phyloP scores from a whole-genome alignment of 2,797 vertebrate genomes.

The Pipistrellus nathusii region DNA sequence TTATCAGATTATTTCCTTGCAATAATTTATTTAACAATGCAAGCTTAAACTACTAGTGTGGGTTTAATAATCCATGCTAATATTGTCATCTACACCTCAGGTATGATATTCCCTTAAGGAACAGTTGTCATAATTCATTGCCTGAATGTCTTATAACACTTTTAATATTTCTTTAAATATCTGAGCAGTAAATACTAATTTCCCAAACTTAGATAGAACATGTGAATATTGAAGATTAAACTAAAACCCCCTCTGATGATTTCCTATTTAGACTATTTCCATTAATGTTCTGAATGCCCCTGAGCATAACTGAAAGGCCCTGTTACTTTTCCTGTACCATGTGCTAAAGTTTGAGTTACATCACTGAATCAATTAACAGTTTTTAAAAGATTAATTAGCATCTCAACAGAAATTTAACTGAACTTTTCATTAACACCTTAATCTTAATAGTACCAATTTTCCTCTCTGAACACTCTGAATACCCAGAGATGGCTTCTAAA shows the following conservation, averaged over 20 bases:
- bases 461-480: constrained; percentile 64
- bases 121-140: constrained; percentile 52
- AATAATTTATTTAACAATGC: constrained; percentile 4
- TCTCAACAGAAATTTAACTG: constrained; percentile 75
- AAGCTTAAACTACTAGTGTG: constrained; percentile 41
- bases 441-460: constrained; percentile 72
- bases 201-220: constrained; percentile 39
- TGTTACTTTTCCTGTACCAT: constrained; percentile 63
- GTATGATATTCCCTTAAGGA: constrained; percentile 29
- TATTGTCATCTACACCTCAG: constrained; percentile 34
- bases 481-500: constrained; percentile 77
- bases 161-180: constrained; percentile 62
- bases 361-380: constrained; percentile 77
- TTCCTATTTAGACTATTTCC: constrained; percentile 59
- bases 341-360: constrained; percentile 64
- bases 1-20: constrained; percentile 42
- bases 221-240: constrained; percentile 45
- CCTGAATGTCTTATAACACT: constrained; percentile 50
- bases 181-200: constrained; percentile 47
- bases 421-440: constrained; percentile 79
- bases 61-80: constrained; percentile 35
- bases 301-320: constrained; percentile 68
- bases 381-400: constrained; percentile 80
- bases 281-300: constrained; percentile 65
- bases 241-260: constrained; percentile 51